Evolutionary conservation across 1,140 invertebrate genomes (phyloP).

Genomic region (Calephelis virginiensis): DNA sequence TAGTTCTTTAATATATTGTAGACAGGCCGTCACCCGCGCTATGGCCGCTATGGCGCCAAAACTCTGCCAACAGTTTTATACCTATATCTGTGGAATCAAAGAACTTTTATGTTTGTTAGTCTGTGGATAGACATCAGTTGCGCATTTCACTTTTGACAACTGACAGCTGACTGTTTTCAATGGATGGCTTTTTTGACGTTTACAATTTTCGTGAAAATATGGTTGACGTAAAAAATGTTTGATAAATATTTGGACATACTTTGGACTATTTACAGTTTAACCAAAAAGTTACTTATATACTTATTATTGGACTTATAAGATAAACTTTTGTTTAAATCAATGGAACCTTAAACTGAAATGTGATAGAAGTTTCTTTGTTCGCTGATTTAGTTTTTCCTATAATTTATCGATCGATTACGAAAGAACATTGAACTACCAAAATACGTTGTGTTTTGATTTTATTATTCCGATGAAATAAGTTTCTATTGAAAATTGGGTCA

Average conservation of each 20-base stretch:
- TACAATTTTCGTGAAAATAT: slow-evolving; percentile 36
- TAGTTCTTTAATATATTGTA: too few relatives aligned
- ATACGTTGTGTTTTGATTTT: slow-evolving; percentile 26
- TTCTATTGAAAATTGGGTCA: not conserved
- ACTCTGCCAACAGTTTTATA: too few relatives aligned
- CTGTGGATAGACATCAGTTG: too few relatives aligned
- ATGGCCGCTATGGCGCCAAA: too few relatives aligned
- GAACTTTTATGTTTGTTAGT: too few relatives aligned
- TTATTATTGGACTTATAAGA: not conserved
- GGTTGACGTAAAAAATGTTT: slow-evolving; percentile 69
- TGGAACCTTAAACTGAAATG: slow-evolving; percentile 18
- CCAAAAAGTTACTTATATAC: slow-evolving; percentile 21
- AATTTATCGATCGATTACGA: slow-evolving; percentile 75
- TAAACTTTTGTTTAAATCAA: slow-evolving; percentile 16
- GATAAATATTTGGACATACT: slow-evolving; percentile 63
- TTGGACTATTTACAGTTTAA: slow-evolving; percentile 20
- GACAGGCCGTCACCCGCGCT: too few relatives aligned
- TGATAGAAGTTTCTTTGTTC: slow-evolving; percentile 64
- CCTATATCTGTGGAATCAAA: too few relatives aligned
- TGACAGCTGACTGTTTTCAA: slow-evolving; percentile 49
- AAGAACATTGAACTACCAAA: slow-evolving; percentile 46
- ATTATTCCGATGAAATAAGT: slow-evolving; percentile 5
- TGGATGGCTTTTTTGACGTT: slow-evolving; percentile 28
- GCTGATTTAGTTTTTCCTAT: slow-evolving; percentile 60
- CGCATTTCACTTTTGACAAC: too few relatives aligned